A percentile compares a stretch with the other conserved stretches of the same genome.
These are phyloP conservation scores for Eonycteris spelaea DNA, from an alignment of 2,113 vertebrate species.

Conservation along the genomic window DNA sequence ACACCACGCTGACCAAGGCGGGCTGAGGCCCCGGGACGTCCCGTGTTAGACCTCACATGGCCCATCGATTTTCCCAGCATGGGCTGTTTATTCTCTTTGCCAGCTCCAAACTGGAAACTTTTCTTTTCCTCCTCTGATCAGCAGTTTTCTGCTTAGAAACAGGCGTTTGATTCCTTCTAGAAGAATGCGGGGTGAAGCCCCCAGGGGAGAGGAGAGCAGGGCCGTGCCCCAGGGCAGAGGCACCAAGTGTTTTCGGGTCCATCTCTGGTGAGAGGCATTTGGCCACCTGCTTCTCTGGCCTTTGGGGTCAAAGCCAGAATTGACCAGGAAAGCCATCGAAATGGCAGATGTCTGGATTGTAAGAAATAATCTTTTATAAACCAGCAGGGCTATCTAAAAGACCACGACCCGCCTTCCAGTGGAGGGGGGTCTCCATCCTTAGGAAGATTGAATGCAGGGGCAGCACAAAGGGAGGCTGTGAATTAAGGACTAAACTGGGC, in stretches of 20 bases:
- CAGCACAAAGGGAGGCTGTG: not conserved
- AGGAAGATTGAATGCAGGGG: not conserved
- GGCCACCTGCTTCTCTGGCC: conserved; percentile 16
- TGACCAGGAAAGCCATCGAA: not conserved
- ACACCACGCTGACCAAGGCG: not conserved
- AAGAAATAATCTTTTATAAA: not conserved
- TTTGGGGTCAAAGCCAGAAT: not conserved
- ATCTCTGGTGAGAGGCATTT: not conserved
- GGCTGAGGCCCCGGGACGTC: not conserved
- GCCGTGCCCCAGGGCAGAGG: too few relatives aligned
- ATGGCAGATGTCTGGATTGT: not conserved
- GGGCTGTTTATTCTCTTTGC: not conserved
- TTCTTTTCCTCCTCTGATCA: not conserved
- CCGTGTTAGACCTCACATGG: not conserved
- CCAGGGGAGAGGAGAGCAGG: not conserved
- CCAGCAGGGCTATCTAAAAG: not conserved
- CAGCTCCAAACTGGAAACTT: not conserved
- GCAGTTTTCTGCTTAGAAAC: not conserved
- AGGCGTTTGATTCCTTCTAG: not conserved
- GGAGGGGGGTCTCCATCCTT: not conserved
- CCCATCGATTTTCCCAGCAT: not conserved
- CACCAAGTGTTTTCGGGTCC: not conserved
- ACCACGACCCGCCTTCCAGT: not conserved
- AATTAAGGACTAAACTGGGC: not conserved
- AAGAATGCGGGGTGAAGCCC: not conserved